phyloP scores from a whole-genome alignment of 2,888 invertebrate genomes.

The Balanococcus diminutus region DNA sequence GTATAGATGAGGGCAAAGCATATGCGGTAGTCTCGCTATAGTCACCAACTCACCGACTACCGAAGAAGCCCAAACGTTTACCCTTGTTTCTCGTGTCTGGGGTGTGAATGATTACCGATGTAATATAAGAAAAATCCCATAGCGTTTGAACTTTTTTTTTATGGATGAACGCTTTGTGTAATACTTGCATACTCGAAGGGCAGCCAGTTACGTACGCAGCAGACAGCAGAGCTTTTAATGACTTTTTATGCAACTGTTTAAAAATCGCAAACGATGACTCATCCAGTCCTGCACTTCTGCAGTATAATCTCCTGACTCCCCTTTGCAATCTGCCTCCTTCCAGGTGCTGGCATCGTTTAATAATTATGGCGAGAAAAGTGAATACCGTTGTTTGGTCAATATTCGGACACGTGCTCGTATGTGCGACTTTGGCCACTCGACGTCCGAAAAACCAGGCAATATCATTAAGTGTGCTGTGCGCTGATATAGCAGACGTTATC shows the following conservation, averaged over 20 bases:
- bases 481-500: too few species aligned
- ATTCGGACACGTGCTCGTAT: neutral
- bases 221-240: neutral
- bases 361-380: neutral
- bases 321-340: neutral
- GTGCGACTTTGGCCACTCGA: neutral
- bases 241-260: constrained; percentile 11
- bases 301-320: neutral
- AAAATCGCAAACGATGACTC: neutral
- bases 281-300: too few species aligned
- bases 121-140: neutral
- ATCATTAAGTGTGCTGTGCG: too few species aligned
- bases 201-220: neutral
- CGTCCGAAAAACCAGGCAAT: neutral
- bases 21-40: neutral
- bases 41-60: constrained; percentile 36
- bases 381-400: constrained; percentile 4
- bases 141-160: constrained; percentile 5
- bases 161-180: constrained; percentile 11
- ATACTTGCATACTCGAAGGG: neutral
- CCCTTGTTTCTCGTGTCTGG: constrained; percentile 10
- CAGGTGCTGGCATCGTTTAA: neutral
- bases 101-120: constrained; percentile 53
- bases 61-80: constrained; percentile 22
- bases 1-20: neutral